Evolutionary conservation across 2,888 invertebrate species (phyloP).

Genomic region (Alentia gelatinosa): DNA sequence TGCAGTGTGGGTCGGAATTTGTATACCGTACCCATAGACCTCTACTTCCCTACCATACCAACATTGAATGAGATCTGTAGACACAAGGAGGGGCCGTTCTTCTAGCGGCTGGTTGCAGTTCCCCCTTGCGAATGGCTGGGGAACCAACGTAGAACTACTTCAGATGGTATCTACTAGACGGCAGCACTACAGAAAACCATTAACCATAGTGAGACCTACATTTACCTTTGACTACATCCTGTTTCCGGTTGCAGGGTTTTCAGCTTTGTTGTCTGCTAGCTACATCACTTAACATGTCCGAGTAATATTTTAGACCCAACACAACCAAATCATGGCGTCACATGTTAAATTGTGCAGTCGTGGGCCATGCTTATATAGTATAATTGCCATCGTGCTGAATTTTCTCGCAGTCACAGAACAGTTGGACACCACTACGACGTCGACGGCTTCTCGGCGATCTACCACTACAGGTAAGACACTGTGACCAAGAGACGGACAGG

Average conservation of each 20-base stretch:
- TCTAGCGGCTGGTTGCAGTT: too few species aligned
- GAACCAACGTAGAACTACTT: too few species aligned
- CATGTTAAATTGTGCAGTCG: background rate
- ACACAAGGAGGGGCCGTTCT: too few species aligned
- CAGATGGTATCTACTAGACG: background rate
- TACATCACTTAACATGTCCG: background rate
- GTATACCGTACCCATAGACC: too few species aligned
- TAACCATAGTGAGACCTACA: background rate
- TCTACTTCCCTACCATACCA: too few species aligned
- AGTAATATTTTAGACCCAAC: background rate
- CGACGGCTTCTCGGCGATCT: background rate
- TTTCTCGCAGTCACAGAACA: background rate
- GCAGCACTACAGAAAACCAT: background rate
- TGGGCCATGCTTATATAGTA: background rate
- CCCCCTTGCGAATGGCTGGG: too few species aligned
- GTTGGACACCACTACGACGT: background rate
- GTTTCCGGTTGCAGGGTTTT: background rate
- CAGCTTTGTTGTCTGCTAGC: background rate
- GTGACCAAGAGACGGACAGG: background rate
- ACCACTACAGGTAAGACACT: slow-evolving; percentile 7
- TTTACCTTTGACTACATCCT: background rate
- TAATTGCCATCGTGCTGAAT: background rate
- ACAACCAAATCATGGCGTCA: background rate
- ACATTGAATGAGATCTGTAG: too few species aligned
- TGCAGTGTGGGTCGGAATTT: too few species aligned